A percentile compares a stretch with the other conserved stretches of the same genome.
Evolutionary conservation across 2,113 vertebrate species (phyloP).

Genomic region (Apistogramma diplotaenia): DNA sequence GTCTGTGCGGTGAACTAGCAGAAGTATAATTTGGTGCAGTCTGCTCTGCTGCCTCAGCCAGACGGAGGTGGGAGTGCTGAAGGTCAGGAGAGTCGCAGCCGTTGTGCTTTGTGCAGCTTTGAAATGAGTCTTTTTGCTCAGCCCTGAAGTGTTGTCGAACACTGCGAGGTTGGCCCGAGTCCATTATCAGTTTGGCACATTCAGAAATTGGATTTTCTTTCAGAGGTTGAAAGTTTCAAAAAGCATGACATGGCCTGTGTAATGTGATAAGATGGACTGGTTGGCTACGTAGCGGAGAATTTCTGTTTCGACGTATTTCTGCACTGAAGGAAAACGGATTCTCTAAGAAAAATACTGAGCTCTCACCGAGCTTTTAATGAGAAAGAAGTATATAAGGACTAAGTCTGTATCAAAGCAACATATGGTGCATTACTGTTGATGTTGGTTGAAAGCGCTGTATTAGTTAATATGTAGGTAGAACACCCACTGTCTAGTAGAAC

Average conservation of each 20-base stretch:
- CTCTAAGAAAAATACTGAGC: not conserved
- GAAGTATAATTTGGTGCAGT: not conserved
- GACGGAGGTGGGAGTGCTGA: not conserved
- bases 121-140: constrained; percentile 1
- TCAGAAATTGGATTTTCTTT: constrained; percentile 48
- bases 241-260: not conserved
- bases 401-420: not conserved
- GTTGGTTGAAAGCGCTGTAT: not conserved
- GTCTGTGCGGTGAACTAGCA: not conserved
- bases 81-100: not conserved
- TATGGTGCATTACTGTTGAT: not conserved
- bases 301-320: not conserved
- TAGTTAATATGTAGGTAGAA: not conserved
- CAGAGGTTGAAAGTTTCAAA: not conserved
- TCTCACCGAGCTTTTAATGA: not conserved
- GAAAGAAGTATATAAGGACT: not conserved
- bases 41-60: not conserved
- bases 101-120: not conserved
- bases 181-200: constrained; percentile 30
- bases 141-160: not conserved
- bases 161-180: not conserved
- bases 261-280: not conserved
- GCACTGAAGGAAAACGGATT: not conserved
- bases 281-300: not conserved
- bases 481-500: not conserved